Evolutionary conservation across 2,888 invertebrate species (phyloP).

Genomic region (Pseudolycoriella hygida): DNA sequence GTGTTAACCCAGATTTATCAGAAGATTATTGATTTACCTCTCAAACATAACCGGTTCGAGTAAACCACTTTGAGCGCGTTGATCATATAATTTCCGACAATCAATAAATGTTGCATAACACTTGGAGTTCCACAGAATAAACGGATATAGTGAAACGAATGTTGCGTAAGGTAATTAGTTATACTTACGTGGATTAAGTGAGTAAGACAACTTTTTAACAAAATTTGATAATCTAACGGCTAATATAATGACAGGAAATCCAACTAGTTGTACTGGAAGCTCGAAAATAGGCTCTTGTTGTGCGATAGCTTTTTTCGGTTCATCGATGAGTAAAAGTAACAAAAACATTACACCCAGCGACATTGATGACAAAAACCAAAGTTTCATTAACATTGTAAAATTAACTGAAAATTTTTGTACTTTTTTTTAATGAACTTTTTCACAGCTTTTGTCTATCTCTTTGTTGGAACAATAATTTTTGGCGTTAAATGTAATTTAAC

Average conservation of each 20-base stretch:
- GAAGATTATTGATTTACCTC: too few species aligned
- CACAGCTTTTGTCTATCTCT: background rate
- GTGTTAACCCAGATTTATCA: too few species aligned
- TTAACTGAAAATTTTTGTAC: background rate
- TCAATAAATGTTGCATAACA: too few species aligned
- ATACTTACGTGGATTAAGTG: constrained; percentile 59
- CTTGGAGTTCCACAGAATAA: too few species aligned
- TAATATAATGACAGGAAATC: constrained; percentile 66
- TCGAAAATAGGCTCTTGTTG: constrained; percentile 40
- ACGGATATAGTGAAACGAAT: too few species aligned
- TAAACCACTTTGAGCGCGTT: too few species aligned
- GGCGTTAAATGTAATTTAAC: background rate
- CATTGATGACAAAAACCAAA: background rate
- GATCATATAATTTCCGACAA: too few species aligned
- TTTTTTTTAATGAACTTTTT: background rate
- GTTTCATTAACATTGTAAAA: background rate
- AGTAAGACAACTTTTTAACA: constrained; percentile 65
- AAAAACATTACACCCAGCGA: background rate
- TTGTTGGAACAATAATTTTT: background rate
- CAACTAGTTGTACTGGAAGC: constrained; percentile 66
- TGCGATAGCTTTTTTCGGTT: background rate
- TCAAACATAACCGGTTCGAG: too few species aligned
- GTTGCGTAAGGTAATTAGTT: background rate
- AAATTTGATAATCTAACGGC: constrained; percentile 66
- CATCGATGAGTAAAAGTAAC: background rate